These are phyloP conservation scores for Ceyx cyanopectus DNA, from an alignment of 2,113 vertebrate species.

Conservation along the genomic window DNA sequence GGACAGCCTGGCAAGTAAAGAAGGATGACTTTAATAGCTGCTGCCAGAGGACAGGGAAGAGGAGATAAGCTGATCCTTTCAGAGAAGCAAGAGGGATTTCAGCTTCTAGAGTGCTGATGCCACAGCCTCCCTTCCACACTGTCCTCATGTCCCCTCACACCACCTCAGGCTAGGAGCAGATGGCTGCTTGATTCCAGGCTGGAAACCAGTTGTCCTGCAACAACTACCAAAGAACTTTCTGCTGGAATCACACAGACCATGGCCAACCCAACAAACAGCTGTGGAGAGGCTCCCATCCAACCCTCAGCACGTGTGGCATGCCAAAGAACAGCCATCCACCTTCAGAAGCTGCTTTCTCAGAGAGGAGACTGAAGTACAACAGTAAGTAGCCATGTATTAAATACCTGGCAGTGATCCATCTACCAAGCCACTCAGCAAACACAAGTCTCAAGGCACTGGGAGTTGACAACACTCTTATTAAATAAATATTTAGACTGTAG, in stretches of 20 bases:
- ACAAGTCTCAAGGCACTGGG: background rate
- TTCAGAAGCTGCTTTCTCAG: background rate
- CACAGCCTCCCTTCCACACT: too few species aligned
- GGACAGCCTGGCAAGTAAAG: background rate
- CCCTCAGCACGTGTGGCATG: accelerated
- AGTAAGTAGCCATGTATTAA: background rate
- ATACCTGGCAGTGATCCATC: background rate
- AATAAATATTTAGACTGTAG: background rate
- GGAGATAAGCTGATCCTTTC: background rate
- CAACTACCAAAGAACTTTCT: background rate
- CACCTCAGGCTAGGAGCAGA: accelerated
- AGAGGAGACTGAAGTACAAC: background rate
- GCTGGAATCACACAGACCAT: background rate
- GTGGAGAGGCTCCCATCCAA: background rate
- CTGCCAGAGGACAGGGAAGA: background rate
- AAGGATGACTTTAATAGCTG: background rate
- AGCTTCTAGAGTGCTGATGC: background rate
- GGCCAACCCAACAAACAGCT: background rate
- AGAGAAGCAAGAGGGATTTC: background rate
- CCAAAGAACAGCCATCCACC: background rate
- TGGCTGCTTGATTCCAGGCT: background rate
- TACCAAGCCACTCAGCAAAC: background rate
- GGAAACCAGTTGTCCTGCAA: background rate
- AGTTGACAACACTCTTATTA: background rate
- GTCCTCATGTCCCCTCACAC: background rate